These are phyloP conservation scores for Drosophila mimetica DNA, from an alignment of 2,888 invertebrate genomes.

Conservation along the genomic window DNA sequence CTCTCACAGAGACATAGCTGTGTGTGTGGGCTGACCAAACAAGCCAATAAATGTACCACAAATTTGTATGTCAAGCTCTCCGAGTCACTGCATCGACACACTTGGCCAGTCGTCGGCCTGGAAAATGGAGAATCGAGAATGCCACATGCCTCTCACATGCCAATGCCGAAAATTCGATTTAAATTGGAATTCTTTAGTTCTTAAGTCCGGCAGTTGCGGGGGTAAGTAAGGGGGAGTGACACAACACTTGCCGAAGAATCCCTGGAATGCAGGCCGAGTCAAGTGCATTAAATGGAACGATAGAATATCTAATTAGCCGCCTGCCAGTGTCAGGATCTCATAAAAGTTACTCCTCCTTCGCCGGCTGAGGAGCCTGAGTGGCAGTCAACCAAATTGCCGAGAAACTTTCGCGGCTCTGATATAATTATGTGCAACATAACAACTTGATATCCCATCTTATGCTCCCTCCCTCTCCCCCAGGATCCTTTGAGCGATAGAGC, in stretches of 20 bases:
- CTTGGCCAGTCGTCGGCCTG: slow-evolving; percentile 53
- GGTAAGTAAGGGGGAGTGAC: neutral
- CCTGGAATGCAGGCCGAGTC: slow-evolving; percentile 22
- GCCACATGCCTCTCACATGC: slow-evolving; percentile 69
- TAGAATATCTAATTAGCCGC: slow-evolving; percentile 67
- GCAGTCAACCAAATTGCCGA: slow-evolving; percentile 57
- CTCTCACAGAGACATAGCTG: neutral
- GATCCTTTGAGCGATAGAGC: slow-evolving; percentile 3
- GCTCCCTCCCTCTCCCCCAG: neutral
- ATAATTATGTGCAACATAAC: slow-evolving; percentile 63
- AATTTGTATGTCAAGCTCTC: slow-evolving; percentile 75
- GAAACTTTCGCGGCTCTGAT: slow-evolving; percentile 56
- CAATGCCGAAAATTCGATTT: slow-evolving; percentile 71
- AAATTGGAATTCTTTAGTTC: slow-evolving; percentile 73
- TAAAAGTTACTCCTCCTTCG: slow-evolving; percentile 53
- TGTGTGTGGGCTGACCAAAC: slow-evolving; percentile 61
- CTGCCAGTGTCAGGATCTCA: slow-evolving; percentile 60
- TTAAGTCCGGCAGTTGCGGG: slow-evolving; percentile 16
- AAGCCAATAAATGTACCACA: slow-evolving; percentile 80
- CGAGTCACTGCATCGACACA: slow-evolving; percentile 68
- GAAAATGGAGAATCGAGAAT: slow-evolving; percentile 56
- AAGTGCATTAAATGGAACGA: slow-evolving; percentile 29
- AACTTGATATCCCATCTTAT: slow-evolving; percentile 27
- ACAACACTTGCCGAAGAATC: slow-evolving; percentile 17
- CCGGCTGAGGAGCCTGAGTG: slow-evolving; percentile 48